Evolutionary conservation across 30 jellyfish, hydroid and myxozoan species (phyloP), one percentile per base, ranked within the genome.

Genomic region (Turritopsis dohrnii): DNA sequence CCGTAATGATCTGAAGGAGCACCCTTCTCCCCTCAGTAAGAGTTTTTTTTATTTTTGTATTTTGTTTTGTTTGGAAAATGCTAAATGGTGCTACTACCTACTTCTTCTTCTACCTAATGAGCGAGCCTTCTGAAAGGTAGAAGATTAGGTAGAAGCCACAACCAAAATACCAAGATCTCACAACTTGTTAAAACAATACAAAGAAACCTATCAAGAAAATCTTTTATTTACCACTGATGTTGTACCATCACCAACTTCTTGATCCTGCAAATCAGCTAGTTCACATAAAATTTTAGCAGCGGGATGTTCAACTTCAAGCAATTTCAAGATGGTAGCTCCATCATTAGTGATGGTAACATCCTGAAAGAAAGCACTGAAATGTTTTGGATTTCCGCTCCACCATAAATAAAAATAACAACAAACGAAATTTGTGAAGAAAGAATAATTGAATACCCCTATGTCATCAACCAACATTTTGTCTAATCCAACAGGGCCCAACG

Each of bases 191-290:
- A 41, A 41, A 13, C 60, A 41, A 41, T 41, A 41, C 13, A 13
- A 41, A 3, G 60, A 41, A 41, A 41, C 5, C 9, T 41, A 41
- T 41, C 60, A 41, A 41, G 79, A 71, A 52, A 28, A 22, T 31
- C 53, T 9, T 23, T 23, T 18, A 81, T 94, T 28, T 84, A 93
- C 99, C 88, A 95, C 99, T n/a, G 99, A 95, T 28, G 99, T 90
- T 75, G 99, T 95, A 0, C 99, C 99, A 95, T 95, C 99, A 20
- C 99, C 99, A 69, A 95, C 99, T 85, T 95, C 99, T 82, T 95
- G 99, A 65, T 95, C 99, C 76, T 95, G 99, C 71, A 95, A 76
- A 69, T 89, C 96, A 29, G 99, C 99, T 30, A 95, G 86, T 88
- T 95, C 99, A 87, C 99, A 95, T n/a, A 95, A 86, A 22, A 95